phyloP scores from a whole-genome alignment of 2,888 invertebrate genomes.

The Minunthozetes semirufus region DNA sequence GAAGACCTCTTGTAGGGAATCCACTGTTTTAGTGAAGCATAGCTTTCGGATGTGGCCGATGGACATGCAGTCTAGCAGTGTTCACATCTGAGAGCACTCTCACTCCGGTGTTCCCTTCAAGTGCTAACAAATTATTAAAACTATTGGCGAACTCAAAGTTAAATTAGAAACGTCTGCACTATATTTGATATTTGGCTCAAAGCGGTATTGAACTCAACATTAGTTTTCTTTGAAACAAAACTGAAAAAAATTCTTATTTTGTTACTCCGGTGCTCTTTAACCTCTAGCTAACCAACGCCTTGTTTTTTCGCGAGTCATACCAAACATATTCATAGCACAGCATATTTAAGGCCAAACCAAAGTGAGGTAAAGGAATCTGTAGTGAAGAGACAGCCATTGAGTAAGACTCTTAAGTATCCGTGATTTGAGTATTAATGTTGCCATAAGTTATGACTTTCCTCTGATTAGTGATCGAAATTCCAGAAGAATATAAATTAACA shows the following conservation, averaged over 20 bases:
- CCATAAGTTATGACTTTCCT: not conserved
- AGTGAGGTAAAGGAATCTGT: not conserved
- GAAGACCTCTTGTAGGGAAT: not conserved
- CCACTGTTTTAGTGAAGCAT: not conserved
- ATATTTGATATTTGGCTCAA: constrained; percentile 3
- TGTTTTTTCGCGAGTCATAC: not conserved
- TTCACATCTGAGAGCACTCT: not conserved
- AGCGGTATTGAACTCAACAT: not conserved
- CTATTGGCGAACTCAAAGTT: not conserved
- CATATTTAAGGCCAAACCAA: not conserved
- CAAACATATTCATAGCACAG: not conserved
- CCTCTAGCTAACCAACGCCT: constrained; percentile 15
- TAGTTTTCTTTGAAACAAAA: not conserved
- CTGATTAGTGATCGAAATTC: not conserved
- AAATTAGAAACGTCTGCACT: constrained; percentile 17
- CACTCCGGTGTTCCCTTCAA: not conserved
- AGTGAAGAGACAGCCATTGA: not conserved
- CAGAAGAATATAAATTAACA: not conserved
- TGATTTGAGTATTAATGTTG: constrained; percentile 7
- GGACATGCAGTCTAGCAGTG: constrained; percentile 5
- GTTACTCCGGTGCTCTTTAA: not conserved
- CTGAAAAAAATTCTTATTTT: not conserved
- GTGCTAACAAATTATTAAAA: not conserved
- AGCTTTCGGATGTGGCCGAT: constrained; percentile 24
- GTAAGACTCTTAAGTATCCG: not conserved